Conservation (phyloP, 2,797 vertebrate species). For the Megalops cyprinoides region DNA sequence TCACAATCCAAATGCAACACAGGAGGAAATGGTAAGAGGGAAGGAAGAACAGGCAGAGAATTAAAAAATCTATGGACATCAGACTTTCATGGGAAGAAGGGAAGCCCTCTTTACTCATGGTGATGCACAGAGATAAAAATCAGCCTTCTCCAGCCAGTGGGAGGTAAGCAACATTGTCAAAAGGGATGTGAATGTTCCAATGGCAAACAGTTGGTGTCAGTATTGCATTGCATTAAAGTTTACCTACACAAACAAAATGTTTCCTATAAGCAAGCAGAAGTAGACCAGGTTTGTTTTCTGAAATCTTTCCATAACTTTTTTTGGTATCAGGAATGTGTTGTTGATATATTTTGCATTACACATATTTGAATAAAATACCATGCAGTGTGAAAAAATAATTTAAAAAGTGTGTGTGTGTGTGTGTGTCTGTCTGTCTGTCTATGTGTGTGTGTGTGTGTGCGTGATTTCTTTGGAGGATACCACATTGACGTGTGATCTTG, state of each 20-base stretch:
- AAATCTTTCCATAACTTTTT: too few relatives aligned
- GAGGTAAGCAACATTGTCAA: background rate
- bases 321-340: too few relatives aligned
- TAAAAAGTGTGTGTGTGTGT: too few relatives aligned
- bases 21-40: conserved; percentile 7
- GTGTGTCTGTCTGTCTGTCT: too few relatives aligned
- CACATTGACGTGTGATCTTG: background rate
- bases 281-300: too few relatives aligned
- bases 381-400: too few relatives aligned
- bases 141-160: background rate
- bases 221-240: background rate
- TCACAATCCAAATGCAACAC: background rate
- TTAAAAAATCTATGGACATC: background rate
- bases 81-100: background rate
- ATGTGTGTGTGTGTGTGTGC: background rate
- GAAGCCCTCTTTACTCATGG: background rate
- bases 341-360: too few relatives aligned
- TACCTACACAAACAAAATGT: background rate
- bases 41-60: background rate
- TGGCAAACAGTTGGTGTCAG: conserved; percentile 15
- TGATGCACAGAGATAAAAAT: background rate
- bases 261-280: too few relatives aligned
- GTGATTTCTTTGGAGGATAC: background rate
- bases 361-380: too few relatives aligned
- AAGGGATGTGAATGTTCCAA: background rate